Evolutionary conservation across 2,888 invertebrate genomes (phyloP).

Genomic region (Aphodius granarius): DNA sequence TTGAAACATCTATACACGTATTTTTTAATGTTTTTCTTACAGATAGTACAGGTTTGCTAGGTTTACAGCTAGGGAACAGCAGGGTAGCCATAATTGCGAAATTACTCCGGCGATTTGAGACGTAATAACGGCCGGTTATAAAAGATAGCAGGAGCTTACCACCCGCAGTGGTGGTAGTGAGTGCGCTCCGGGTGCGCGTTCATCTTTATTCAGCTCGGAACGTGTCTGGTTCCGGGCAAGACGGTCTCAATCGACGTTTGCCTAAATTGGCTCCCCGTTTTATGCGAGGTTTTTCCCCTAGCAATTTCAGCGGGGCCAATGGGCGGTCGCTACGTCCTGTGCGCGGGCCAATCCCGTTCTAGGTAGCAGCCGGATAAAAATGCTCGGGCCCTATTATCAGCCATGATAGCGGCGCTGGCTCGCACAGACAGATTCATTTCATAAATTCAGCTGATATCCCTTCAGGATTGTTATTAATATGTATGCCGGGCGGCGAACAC

Average conservation of each 20-base stretch:
- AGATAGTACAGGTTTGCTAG: no score
- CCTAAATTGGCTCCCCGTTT: slow-evolving; percentile 46
- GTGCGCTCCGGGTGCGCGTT: background rate
- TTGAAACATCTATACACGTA: no score
- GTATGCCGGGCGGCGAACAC: slow-evolving; percentile 27
- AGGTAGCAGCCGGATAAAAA: slow-evolving; percentile 57
- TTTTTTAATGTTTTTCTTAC: no score
- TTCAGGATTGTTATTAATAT: slow-evolving; percentile 49
- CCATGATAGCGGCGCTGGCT: slow-evolving; percentile 54
- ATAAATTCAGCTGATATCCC: slow-evolving; percentile 50
- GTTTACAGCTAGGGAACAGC: background rate
- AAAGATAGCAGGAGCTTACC: background rate
- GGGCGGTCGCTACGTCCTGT: slow-evolving; percentile 19
- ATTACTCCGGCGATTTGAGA: background rate
- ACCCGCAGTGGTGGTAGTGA: background rate
- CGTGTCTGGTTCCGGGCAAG: slow-evolving; percentile 20
- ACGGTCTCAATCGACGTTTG: slow-evolving; percentile 30
- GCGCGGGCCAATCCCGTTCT: slow-evolving; percentile 12
- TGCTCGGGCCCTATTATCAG: slow-evolving; percentile 55
- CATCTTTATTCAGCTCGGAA: background rate
- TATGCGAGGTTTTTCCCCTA: slow-evolving; percentile 53
- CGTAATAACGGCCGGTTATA: background rate
- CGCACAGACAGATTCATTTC: slow-evolving; percentile 51
- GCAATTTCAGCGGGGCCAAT: slow-evolving; percentile 61
- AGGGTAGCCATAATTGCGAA: background rate